These are phyloP conservation scores for Sarcoramphus papa DNA, from an alignment of 2,797 vertebrate genomes.

Conservation along the genomic window DNA sequence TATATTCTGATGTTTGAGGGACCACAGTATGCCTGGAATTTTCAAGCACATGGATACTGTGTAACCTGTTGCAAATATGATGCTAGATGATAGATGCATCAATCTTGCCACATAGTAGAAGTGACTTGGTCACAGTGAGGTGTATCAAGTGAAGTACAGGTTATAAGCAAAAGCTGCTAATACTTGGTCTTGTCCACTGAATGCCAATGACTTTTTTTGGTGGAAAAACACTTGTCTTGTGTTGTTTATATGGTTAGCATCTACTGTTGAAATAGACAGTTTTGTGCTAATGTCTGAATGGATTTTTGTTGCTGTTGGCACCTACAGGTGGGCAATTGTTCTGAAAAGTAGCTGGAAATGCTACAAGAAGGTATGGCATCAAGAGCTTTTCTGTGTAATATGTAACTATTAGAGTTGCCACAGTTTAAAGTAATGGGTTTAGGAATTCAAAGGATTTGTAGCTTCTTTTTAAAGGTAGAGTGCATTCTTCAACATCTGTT, in stretches of 20 bases:
- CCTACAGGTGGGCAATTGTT: background rate
- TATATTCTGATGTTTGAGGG: background rate
- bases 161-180: background rate
- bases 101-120: background rate
- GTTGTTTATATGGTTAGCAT: background rate
- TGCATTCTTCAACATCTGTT: background rate
- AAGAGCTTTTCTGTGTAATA: background rate
- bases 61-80: background rate
- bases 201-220: background rate
- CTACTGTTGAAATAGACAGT: background rate
- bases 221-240: background rate
- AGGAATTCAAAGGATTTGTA: background rate
- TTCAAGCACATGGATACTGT: fast-evolving
- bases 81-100: background rate
- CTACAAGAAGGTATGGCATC: no score
- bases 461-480: background rate
- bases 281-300: background rate
- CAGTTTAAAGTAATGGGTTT: background rate
- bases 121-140: background rate
- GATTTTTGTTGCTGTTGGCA: background rate
- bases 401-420: background rate
- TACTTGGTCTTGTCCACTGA: background rate
- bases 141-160: background rate
- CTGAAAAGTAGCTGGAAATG: background rate
- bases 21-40: background rate